Conservation (phyloP, 2,797 vertebrate genomes). For the Philypnodon macrostomus region DNA sequence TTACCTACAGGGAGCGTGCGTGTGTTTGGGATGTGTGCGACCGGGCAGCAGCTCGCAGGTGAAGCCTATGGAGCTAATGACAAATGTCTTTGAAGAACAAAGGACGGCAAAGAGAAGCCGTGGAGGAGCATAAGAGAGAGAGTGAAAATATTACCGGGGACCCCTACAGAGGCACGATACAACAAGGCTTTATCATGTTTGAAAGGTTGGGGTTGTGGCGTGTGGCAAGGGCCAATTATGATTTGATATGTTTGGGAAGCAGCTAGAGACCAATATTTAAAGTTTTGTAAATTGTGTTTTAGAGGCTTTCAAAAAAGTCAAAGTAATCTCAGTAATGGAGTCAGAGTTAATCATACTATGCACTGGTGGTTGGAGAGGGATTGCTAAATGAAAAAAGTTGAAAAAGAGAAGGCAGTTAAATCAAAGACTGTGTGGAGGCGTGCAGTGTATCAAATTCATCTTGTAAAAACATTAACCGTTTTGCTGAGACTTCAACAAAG, state of each 20-base stretch:
- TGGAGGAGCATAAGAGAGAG: slow-evolving; percentile 9
- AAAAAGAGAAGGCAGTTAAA: neutral
- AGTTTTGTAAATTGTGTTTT: slow-evolving; percentile 15
- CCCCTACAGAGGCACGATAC: slow-evolving; percentile 22
- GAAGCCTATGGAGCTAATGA: slow-evolving; percentile 43
- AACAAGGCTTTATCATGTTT: slow-evolving; percentile 43
- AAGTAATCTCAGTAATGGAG: slow-evolving; percentile 5
- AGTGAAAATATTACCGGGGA: slow-evolving; percentile 15
- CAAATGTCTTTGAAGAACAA: slow-evolving; percentile 62
- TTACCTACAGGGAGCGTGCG: slow-evolving; percentile 20
- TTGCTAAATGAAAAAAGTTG: slow-evolving; percentile 9
- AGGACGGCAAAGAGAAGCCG: slow-evolving; percentile 29
- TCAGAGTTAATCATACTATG: neutral
- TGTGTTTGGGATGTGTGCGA: slow-evolving; percentile 22
- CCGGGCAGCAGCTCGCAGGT: slow-evolving; percentile 34
- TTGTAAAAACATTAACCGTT: slow-evolving; percentile 7
- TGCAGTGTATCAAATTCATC: neutral
- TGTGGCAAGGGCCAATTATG: slow-evolving; percentile 35
- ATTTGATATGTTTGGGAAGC: slow-evolving; percentile 22
- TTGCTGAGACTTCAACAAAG: slow-evolving; percentile 8
- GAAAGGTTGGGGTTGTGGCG: slow-evolving; percentile 24
- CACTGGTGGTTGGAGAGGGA: neutral
- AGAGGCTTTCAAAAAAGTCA: slow-evolving; percentile 21
- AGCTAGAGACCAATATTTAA: slow-evolving; percentile 32
- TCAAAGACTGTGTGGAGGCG: neutral